Percentiles rank a stretch among this genome's conserved stretches.
These are phyloP conservation scores for Andricus quercusramuli DNA, from an alignment of 2,888 invertebrate genomes.

Conservation along the genomic window DNA sequence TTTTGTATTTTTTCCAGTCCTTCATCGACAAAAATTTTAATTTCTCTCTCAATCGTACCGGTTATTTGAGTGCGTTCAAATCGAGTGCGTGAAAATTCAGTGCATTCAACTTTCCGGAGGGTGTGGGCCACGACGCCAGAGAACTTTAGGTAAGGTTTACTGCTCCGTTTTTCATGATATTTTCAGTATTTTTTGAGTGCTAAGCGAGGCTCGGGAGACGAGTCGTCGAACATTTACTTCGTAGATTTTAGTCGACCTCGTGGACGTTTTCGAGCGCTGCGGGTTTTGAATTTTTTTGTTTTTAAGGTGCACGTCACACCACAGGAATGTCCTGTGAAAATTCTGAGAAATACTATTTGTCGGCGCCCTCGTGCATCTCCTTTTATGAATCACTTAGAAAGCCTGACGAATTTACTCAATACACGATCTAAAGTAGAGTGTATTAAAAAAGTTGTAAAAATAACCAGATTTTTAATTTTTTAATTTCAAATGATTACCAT, in stretches of 20 bases:
- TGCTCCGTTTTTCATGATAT: constrained; percentile 12
- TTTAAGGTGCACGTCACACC: not conserved
- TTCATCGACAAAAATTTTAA: constrained; percentile 46
- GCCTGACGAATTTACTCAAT: constrained; percentile 7
- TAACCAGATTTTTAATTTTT: no score
- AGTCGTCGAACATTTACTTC: constrained; percentile 13
- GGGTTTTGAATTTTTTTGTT: constrained; percentile 42
- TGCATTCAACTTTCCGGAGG: constrained; percentile 59
- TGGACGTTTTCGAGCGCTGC: constrained; percentile 13
- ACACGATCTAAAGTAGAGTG: no score
- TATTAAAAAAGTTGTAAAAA: no score
- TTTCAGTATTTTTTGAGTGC: constrained; percentile 37
- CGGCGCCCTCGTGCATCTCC: constrained; percentile 30
- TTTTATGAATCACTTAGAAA: constrained; percentile 39
- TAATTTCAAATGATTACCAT: no score
- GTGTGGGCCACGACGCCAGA: constrained; percentile 70
- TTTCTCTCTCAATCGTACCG: constrained; percentile 47
- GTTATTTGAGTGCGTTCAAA: constrained; percentile 26
- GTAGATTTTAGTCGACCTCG: constrained; percentile 19
- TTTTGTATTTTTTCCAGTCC: constrained; percentile 56
- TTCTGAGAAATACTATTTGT: constrained; percentile 35
- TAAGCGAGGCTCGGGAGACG: constrained; percentile 13
- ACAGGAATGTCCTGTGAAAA: constrained; percentile 13
- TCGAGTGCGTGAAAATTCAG: constrained; percentile 60
- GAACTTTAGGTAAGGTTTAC: constrained; percentile 66